Conservation (phyloP, 1,140 invertebrate species). For the Paracyclopina nana region DNA sequence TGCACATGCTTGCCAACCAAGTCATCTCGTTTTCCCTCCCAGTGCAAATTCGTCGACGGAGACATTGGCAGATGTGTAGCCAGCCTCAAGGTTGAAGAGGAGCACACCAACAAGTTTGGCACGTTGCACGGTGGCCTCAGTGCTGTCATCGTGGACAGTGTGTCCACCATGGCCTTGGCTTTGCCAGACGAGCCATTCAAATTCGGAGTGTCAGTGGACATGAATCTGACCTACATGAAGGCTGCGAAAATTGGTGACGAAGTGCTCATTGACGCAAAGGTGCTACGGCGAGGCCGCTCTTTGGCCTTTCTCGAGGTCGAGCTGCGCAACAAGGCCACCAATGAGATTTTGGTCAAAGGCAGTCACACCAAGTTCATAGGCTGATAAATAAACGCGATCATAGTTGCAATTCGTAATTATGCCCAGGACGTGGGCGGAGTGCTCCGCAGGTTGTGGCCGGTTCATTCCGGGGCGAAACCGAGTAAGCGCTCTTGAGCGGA, state of each 20-base stretch:
- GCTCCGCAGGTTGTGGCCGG: no score
- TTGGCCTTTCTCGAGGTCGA: conserved; percentile 60
- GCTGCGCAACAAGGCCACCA: conserved; percentile 45
- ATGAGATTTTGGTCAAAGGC: conserved; percentile 48
- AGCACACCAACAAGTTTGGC: conserved; percentile 27
- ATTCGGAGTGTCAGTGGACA: conserved; percentile 15
- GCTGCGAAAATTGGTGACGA: conserved; percentile 50
- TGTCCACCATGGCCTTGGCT: conserved; percentile 58
- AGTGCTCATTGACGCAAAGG: conserved; percentile 51
- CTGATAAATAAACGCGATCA: no score
- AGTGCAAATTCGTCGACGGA: no score
- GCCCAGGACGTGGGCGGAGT: no score
- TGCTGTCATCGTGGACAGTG: conserved; percentile 53
- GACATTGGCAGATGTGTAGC: no score
- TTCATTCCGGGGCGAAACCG: no score
- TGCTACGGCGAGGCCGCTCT: conserved; percentile 48
- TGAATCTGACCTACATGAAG: conserved; percentile 38
- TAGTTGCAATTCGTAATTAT: no score
- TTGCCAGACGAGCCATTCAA: conserved; percentile 31
- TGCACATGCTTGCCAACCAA: no score
- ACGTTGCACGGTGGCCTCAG: conserved; percentile 63
- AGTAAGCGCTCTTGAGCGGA: conserved; percentile 22
- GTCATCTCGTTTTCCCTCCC: no score
- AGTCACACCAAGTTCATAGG: conserved; percentile 54
- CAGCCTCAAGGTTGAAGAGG: neutral